Evolutionary conservation across 2,888 invertebrate species (phyloP), one percentile per base, ranked within the genome.

Genomic region (Amblyjoppa fuscipennis): DNA sequence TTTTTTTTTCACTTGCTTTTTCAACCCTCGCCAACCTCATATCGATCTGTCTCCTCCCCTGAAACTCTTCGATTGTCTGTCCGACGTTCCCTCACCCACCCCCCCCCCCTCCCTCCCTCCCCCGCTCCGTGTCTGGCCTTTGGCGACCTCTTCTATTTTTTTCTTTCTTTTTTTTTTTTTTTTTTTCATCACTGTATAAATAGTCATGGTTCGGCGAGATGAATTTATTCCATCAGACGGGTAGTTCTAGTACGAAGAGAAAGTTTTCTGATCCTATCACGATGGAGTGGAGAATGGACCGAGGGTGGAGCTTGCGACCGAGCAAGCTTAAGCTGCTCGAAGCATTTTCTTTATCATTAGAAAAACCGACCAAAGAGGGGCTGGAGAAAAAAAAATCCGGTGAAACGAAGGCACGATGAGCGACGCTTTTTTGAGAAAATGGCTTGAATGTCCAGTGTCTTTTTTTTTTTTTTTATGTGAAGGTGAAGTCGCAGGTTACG

Each of bases 61-160:
- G 74, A 82, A 84, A 84, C 81, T 84, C 81, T 84, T 81, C 69
- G 81, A 84, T 84, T 74, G 84, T 81, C 77, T 66, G 49, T 81
- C 75, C 76, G 73, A 41, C 69, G 34, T 38, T 70, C 49, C 53
- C 66, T 64, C 80, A 59, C 86, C 66, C 53, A 20, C 20, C 20
- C 20, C 20, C 20, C 20, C 20, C 20, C 20, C 20, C 20, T 20
- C 20, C 20, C 20, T 20, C 20, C 20, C 20, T 20, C 20, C 20
- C 0, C 20, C 20, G 20, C 20, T 20, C 38, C 9, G 38, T 73
- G 73, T 86, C 83, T 83, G 76, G 76, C 79, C 82, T 83, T 64
- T 80, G 76, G 79, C 75, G 79, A 73, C 73, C 77, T 81, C 45
- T 71, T 75, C 45, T 66, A 38, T 38, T 38, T 38, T 38, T 38